phyloP scores from a whole-genome alignment of 2,797 vertebrate genomes.

The Oryzias sinensis region DNA sequence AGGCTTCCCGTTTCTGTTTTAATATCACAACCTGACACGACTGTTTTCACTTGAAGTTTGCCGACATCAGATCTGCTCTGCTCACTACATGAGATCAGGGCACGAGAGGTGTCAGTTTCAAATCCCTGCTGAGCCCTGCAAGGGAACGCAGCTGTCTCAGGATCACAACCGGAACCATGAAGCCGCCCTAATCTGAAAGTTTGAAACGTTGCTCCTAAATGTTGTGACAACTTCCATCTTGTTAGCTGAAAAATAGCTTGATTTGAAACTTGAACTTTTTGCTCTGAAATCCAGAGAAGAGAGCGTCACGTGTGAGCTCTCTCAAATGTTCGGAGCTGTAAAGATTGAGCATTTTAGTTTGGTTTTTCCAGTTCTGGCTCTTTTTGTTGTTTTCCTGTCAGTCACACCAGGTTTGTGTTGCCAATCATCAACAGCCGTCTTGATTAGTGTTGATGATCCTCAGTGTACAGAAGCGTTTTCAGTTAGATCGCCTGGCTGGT shows the following conservation, averaged over 20 bases:
- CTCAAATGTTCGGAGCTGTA: not conserved
- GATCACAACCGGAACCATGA: constrained; percentile 31
- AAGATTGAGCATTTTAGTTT: no score
- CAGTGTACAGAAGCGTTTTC: no score
- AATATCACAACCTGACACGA: not conserved
- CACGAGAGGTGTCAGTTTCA: constrained; percentile 48
- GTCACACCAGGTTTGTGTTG: no score
- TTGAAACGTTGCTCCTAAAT: constrained; percentile 28
- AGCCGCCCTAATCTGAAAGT: constrained; percentile 30
- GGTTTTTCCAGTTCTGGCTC: no score
- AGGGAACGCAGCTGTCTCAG: constrained; percentile 15
- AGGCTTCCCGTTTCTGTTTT: not conserved
- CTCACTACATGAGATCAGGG: constrained; percentile 45
- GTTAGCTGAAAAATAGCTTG: not conserved
- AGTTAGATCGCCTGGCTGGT: no score
- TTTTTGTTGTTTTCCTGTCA: no score
- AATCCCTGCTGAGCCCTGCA: constrained; percentile 55
- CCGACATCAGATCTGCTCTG: constrained; percentile 24
- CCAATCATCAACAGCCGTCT: no score
- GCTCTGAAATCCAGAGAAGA: not conserved
- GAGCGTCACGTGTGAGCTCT: not conserved
- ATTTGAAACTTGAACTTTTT: not conserved
- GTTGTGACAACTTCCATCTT: constrained; percentile 3
- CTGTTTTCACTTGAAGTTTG: constrained; percentile 12
- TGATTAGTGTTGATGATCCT: no score